A percentile compares a stretch with the other conserved stretches of the same genome.
Evolutionary conservation across 2,113 vertebrate species (phyloP).

Genomic region (Spheniscus mendiculus): DNA sequence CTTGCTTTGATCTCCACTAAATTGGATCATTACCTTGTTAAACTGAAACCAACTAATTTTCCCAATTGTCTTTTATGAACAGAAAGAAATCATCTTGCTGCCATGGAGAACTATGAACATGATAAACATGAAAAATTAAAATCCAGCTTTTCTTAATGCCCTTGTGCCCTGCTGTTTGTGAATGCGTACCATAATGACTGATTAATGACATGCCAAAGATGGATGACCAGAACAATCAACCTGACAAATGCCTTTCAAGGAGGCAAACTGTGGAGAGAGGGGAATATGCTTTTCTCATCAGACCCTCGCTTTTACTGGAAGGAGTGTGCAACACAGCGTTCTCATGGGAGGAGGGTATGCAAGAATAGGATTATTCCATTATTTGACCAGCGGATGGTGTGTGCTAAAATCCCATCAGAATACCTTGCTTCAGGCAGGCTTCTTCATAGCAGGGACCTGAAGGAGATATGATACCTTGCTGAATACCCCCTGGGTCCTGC

Average conservation of each 20-base stretch:
- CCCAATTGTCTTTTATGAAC: conserved; percentile 62
- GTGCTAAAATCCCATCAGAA: neutral
- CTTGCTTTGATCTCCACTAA: conserved; percentile 49
- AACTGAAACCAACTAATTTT: conserved; percentile 67
- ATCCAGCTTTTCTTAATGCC: neutral
- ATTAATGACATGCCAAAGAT: neutral
- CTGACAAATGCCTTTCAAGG: neutral
- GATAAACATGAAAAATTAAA: conserved; percentile 47
- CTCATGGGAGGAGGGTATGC: neutral
- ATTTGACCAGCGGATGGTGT: neutral
- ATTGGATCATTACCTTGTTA: conserved; percentile 61
- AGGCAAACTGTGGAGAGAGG: neutral
- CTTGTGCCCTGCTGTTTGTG: neutral
- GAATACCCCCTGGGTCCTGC: neutral
- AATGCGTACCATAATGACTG: neutral
- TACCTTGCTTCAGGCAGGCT: neutral
- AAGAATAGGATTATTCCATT: neutral
- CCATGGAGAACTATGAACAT: conserved; percentile 14
- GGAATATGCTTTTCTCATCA: neutral
- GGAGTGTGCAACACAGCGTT: neutral
- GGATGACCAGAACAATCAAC: neutral
- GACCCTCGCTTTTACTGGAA: neutral
- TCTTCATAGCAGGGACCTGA: neutral
- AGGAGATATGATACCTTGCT: neutral
- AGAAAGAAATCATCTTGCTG: conserved; percentile 24